Percentiles rank a stretch among this genome's conserved stretches.
phyloP scores from a whole-genome alignment of 1,140 invertebrate genomes.

The Galleria mellonella region DNA sequence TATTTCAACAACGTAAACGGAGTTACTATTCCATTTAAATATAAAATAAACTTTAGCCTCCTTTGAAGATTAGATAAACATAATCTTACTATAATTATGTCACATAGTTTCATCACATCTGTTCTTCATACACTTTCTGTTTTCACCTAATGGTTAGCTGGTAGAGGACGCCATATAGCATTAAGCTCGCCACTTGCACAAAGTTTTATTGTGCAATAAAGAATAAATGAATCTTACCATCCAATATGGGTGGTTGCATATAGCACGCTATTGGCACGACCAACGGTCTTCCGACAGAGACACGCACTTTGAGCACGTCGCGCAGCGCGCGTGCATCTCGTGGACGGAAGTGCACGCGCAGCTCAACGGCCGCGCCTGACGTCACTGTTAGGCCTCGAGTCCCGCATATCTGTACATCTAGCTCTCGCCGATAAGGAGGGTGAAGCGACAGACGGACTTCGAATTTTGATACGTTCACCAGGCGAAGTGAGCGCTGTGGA shows the following conservation, averaged over 20 bases:
- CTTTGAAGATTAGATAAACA: too few relatives aligned
- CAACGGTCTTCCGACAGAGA: conserved; percentile 21
- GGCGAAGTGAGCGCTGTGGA: conserved; percentile 20
- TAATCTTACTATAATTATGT: too few relatives aligned
- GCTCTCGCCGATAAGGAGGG: conserved; percentile 10
- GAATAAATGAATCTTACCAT: too few relatives aligned
- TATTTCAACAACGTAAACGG: too few relatives aligned
- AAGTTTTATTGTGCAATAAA: too few relatives aligned
- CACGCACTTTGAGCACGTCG: conserved; percentile 28
- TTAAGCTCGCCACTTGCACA: too few relatives aligned
- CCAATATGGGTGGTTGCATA: conserved; percentile 39
- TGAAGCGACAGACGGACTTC: conserved; percentile 18
- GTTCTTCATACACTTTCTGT: too few relatives aligned
- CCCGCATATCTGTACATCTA: conserved; percentile 19
- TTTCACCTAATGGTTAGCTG: too few relatives aligned
- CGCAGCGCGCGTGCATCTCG: conserved; percentile 21
- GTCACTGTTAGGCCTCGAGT: conserved; percentile 20
- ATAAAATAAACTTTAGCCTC: too few relatives aligned
- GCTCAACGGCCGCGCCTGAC: conserved; percentile 25
- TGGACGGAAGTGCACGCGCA: conserved; percentile 31
- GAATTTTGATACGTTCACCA: conserved; percentile 29
- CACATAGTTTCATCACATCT: too few relatives aligned
- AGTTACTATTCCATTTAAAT: too few relatives aligned
- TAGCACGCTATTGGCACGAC: conserved; percentile 34
- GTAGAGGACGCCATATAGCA: too few relatives aligned